These are phyloP conservation scores for Xestia xanthographa DNA, from an alignment of 2,888 invertebrate species.

Conservation along the genomic window DNA sequence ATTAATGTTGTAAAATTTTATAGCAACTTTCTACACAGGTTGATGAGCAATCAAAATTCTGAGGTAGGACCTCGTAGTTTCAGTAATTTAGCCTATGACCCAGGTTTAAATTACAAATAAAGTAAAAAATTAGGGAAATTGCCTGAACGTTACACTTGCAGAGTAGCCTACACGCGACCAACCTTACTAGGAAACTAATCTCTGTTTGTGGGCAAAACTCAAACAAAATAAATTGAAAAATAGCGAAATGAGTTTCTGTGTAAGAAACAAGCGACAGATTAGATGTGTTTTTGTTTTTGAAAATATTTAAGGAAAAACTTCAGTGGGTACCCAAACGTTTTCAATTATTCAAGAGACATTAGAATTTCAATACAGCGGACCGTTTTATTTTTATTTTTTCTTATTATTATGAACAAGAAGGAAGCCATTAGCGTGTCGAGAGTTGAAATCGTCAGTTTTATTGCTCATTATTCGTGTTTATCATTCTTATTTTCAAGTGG, in stretches of 20 bases:
- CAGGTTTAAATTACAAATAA: constrained; percentile 43
- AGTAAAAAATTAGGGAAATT: constrained; percentile 47
- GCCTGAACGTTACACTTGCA: constrained; percentile 33
- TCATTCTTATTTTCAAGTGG: constrained; percentile 60
- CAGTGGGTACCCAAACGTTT: constrained; percentile 71
- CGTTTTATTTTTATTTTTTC: constrained; percentile 68
- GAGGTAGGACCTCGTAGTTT: constrained; percentile 21
- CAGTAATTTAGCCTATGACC: constrained; percentile 30
- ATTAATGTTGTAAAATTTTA: constrained; percentile 57
- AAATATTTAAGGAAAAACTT: constrained; percentile 71
- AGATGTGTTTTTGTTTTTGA: constrained; percentile 68
- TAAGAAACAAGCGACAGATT: constrained; percentile 68
- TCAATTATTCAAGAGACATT: constrained; percentile 78
- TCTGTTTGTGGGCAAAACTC: constrained; percentile 38
- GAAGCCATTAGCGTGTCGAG: constrained; percentile 70
- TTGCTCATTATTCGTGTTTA: constrained; percentile 70
- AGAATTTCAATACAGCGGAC: constrained; percentile 75
- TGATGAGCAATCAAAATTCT: constrained; percentile 56
- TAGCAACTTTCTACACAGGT: constrained; percentile 45
- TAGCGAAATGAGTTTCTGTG: constrained; percentile 66
- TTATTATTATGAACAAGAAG: constrained; percentile 66
- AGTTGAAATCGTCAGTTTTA: constrained; percentile 68
- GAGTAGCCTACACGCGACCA: constrained; percentile 29
- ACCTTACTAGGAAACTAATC: constrained; percentile 49
- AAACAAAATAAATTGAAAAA: constrained; percentile 59